Evolutionary conservation across 2,797 vertebrate species (phyloP), one percentile per base, ranked within the genome.

Genomic region (Hydrocynus forskahlii): DNA sequence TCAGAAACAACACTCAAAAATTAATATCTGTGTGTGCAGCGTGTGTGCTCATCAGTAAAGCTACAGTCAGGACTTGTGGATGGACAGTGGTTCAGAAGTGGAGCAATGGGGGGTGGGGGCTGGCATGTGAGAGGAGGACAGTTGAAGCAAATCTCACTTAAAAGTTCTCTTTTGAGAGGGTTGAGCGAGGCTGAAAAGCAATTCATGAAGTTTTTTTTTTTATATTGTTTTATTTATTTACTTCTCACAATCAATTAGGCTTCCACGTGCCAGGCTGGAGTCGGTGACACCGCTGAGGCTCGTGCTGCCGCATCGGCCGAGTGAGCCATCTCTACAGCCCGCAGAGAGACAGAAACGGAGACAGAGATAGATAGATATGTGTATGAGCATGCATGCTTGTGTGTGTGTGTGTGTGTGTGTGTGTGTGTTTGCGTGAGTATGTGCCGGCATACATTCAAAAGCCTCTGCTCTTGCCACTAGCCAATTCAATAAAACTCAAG

Each of bases 381-480:
- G 43, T 50, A 21, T 80, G 55, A n/a, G n/a, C n/a, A n/a, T n/a
- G n/a, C n/a, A n/a, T n/a, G n/a, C n/a, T n/a, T 70, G 60, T 38
- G 13, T 68, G 52, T 60, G 63, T 70, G 21, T 55, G 13, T 70
- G 68, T 50, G 21, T 48, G 7, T 45, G 66, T 68, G 40, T 45
- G 40, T 68, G 40, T 21, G 7, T 45, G 40, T 23, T 2, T 68
- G 17, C 38, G 66, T 48, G 57, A 69, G 68, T 45, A 21, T n/a
- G 60, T 14, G 29, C 48, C 57, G 13, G 35, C 63, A 45, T 78
- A 54, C 21, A 35, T 69, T 69, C 59, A 70, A 55, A 55, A 94
- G 66, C n/a, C 21, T 43, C 29, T 48, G 66, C 70, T 78, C 54
- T 60, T 59, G 38, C 76, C 76, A 78, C 76, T 59, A 70, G 66